Percentiles rank a stretch among this genome's conserved stretches.
phyloP scores from a whole-genome alignment of 2,888 invertebrate species.

The Eupithecia subumbrata region DNA sequence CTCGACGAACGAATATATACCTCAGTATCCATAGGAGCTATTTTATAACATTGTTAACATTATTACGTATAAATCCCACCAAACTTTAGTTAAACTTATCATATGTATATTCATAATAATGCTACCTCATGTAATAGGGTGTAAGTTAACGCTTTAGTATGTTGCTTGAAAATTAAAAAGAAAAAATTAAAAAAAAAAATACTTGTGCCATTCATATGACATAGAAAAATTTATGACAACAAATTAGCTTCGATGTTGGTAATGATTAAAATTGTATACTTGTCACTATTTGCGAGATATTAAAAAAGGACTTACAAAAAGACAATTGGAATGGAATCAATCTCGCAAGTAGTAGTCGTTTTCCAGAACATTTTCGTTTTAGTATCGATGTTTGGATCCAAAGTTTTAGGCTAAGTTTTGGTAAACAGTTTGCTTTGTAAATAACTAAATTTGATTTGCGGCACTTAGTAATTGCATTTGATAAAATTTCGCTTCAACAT shows the following conservation, averaged over 20 bases:
- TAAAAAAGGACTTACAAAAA: neutral
- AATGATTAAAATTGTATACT: slow-evolving; percentile 30
- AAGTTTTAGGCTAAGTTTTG: slow-evolving; percentile 43
- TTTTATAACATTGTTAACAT: slow-evolving; percentile 73
- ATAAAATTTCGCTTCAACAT: slow-evolving; percentile 56
- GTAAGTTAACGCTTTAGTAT: slow-evolving; percentile 53
- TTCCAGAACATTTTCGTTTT: slow-evolving; percentile 29
- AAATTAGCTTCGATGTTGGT: slow-evolving; percentile 25
- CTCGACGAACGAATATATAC: slow-evolving; percentile 77
- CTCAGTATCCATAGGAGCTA: slow-evolving; percentile 77
- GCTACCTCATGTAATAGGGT: slow-evolving; percentile 72
- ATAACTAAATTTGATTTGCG: slow-evolving; percentile 67
- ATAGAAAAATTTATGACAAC: slow-evolving; percentile 30
- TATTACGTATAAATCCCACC: slow-evolving; percentile 78
- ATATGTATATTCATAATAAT: slow-evolving; percentile 70
- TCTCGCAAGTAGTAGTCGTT: slow-evolving; percentile 25
- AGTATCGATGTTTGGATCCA: slow-evolving; percentile 39
- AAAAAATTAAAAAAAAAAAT: slow-evolving; percentile 36
- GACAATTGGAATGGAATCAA: neutral
- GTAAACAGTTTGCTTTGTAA: slow-evolving; percentile 61
- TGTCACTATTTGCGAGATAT: slow-evolving; percentile 29
- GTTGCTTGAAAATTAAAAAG: slow-evolving; percentile 49
- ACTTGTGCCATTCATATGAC: slow-evolving; percentile 49
- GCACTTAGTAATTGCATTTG: slow-evolving; percentile 69
- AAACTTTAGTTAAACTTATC: slow-evolving; percentile 75